These are phyloP conservation scores for Pristionchus maxplancki DNA, from an alignment of 2,888 invertebrate genomes.

Conservation along the genomic window DNA sequence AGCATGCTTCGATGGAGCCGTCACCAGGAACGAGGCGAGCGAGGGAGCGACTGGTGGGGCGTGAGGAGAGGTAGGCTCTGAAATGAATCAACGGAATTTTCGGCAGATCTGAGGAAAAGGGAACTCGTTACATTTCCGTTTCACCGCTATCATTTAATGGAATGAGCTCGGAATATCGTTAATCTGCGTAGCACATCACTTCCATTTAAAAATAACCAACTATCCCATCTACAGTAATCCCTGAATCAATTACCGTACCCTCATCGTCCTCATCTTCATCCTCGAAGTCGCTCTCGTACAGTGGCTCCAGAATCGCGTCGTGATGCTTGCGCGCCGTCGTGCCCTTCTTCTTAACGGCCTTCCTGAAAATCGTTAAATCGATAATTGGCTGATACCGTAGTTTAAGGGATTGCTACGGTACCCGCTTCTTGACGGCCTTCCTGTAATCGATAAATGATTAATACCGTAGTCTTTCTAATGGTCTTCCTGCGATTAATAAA, in stretches of 20 bases:
- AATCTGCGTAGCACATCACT: too few relatives aligned
- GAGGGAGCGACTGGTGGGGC: not conserved
- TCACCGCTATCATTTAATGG: not conserved
- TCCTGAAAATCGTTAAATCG: too few relatives aligned
- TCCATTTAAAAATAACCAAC: not conserved
- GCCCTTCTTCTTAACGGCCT: not conserved
- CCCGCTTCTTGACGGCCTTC: not conserved
- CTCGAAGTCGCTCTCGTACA: slow-evolving; percentile 10
- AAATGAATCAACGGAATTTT: not conserved
- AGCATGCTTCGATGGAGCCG: not conserved
- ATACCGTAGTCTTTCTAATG: not conserved
- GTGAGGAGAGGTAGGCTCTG: not conserved
- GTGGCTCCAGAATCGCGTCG: not conserved
- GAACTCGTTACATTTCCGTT: too few relatives aligned
- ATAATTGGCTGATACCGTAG: not conserved
- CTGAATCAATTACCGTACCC: not conserved
- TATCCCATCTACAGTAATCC: not conserved
- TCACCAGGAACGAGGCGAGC: slow-evolving; percentile 1
- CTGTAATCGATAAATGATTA: not conserved
- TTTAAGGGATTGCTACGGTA: not conserved
- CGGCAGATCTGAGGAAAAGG: too few relatives aligned
- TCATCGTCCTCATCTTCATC: not conserved
- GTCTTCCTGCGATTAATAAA: too few relatives aligned
- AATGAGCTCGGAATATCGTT: not conserved
- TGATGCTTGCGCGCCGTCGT: not conserved